phyloP scores from a whole-genome alignment of 53 echinoderm and acorn worm genomes.

The Holothuria leucospilota region DNA sequence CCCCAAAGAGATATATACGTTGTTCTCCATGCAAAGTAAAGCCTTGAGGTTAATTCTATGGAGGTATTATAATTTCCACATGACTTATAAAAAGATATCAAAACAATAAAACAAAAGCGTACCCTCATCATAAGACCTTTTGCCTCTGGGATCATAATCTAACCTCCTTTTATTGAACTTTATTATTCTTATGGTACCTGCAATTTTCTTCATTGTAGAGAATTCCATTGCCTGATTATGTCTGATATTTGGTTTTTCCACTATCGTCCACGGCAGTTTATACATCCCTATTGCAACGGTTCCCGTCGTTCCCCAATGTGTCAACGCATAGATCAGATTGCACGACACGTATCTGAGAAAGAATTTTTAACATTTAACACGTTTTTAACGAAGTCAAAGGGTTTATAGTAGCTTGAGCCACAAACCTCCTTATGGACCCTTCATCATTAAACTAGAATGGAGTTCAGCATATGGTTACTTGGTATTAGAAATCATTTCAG shows the following conservation, averaged over 20 bases:
- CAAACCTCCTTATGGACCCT: too few species aligned
- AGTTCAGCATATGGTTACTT: too few species aligned
- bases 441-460: too few species aligned
- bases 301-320: slow-evolving; percentile 71
- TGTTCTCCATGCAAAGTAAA: too few species aligned
- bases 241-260: slow-evolving; percentile 86
- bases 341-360: slow-evolving; percentile 64
- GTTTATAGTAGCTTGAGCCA: too few species aligned
- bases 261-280: slow-evolving; percentile 80
- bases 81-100: too few species aligned
- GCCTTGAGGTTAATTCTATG: too few species aligned
- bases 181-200: slow-evolving; percentile 44
- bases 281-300: slow-evolving; percentile 69
- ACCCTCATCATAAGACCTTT: slow-evolving; percentile 74
- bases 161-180: slow-evolving; percentile 58
- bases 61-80: too few species aligned
- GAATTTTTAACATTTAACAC: too few species aligned
- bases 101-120: not conserved
- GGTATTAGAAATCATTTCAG: too few species aligned
- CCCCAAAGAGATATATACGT: too few species aligned
- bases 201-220: slow-evolving; percentile 69
- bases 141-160: slow-evolving; percentile 17
- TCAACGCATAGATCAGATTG: slow-evolving; percentile 80
- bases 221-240: slow-evolving; percentile 72
- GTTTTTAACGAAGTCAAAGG: too few species aligned